Evolutionary conservation across 2,113 vertebrate species (phyloP), one percentile per base, ranked within the genome.

Genomic region (Monarcha castaneiventris): DNA sequence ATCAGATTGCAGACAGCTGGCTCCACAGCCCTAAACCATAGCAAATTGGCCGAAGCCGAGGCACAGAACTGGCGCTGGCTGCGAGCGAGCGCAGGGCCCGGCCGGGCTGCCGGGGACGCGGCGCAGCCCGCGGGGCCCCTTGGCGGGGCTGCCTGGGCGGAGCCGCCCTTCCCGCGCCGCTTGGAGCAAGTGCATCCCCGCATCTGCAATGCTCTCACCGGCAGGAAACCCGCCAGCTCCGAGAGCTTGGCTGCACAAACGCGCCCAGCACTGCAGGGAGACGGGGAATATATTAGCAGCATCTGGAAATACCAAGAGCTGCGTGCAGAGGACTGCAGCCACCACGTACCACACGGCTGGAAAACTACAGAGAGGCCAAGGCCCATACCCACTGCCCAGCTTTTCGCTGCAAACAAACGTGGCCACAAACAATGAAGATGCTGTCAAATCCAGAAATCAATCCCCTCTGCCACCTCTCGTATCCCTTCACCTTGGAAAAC

Each of bases 1-100:
- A 98, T 98, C 98, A 98, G 97, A 97, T 96, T 98, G 97, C 97
- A 98, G 98, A 98, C 98, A 98, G 98, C 98, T 98, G 98, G 98
- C 98, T 98, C 97, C 97, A 92, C 97, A 87, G 97, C 96, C 97
- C 97, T 92, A 97, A 98, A 97, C 97, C 98, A 98, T 97, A 98
- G 98, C 98, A 96, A 98, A 98, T 92, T 85, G 97, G 96, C 98
- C 97, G 89, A 81, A 96, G 97, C 94, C 85, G 95, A 97, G 54
- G 81, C 96, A 94, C 93, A 98, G 56, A 49, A 94, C 90, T 93
- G 73, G 90, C 69, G 80, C 95, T 95, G 84, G 97, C 97, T 96
- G 98, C 97, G 95, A 96, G 98, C 55, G 69, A 97, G 97, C 8
- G 16, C 86, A 37, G 94, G 85, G 84, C 87, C 93, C 64, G 5